Evolutionary conservation across 2,888 invertebrate species (phyloP).

Genomic region (Panzeria rudis): DNA sequence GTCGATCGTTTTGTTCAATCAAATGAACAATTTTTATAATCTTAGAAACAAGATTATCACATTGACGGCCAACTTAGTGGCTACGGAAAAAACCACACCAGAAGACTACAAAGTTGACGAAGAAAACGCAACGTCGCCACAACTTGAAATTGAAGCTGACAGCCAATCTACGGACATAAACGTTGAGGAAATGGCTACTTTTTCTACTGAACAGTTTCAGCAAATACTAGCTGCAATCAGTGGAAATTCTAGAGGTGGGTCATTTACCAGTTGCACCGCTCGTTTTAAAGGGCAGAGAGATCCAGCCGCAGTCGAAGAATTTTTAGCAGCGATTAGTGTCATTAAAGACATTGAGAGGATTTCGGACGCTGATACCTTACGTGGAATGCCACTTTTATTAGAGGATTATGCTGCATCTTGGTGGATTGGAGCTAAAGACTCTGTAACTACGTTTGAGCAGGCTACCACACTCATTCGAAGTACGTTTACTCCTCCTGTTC

Average conservation of each 20-base stretch:
- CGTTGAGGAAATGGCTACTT: conserved; percentile 24
- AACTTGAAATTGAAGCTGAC: background rate
- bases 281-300: conserved; percentile 59
- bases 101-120: background rate
- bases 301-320: conserved; percentile 63
- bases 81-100: conserved; percentile 14
- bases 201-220: conserved; percentile 51
- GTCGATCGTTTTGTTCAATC: background rate
- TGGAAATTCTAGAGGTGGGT: conserved; percentile 26
- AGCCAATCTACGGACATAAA: background rate
- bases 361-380: conserved; percentile 41
- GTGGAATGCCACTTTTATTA: conserved; percentile 66
- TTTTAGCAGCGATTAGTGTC: conserved; percentile 60
- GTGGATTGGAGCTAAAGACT: conserved; percentile 69
- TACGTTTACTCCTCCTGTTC: conserved; percentile 47
- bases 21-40: conserved; percentile 12
- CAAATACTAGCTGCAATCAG: conserved; percentile 47
- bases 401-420: conserved; percentile 68
- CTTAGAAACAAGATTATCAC: conserved; percentile 1
- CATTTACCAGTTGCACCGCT: conserved; percentile 64
- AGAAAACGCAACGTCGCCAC: background rate
- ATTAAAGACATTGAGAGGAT: conserved; percentile 70
- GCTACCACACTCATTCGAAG: conserved; percentile 30
- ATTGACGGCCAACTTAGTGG: conserved; percentile 54
- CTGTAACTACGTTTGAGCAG: conserved; percentile 35